Evolutionary conservation across 2,888 invertebrate species (phyloP), one percentile per base, ranked within the genome.

Genomic region (Thumatha senex): DNA sequence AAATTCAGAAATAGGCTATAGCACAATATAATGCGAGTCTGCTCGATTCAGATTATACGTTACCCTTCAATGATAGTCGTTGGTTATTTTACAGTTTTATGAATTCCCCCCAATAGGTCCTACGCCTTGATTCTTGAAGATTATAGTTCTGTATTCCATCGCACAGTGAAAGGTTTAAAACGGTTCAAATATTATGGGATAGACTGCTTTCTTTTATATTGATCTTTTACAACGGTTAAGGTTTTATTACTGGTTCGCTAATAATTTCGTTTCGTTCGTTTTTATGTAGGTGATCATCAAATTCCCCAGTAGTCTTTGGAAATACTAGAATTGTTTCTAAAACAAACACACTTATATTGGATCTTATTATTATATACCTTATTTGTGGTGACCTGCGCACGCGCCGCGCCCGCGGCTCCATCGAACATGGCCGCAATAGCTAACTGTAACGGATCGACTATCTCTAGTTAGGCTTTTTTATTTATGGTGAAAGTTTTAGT

Each of bases 41-140:
- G 35, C 49, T 50, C 55, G 58, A 34, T 35, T 46, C 14, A 49
- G 57, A 64, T 67, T 57, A 53, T 46, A 47, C 39, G 40, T 40
- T 40, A 52, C 45, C 43, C 54, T 46, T 18, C 56, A 67, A 78
- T 80, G 70, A 79, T 73, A 59, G 71, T 78, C 61, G 74, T 79
- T 67, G 52, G 57, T 58, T 61, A 64, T 76, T 77, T 72, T 72
- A 72, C 73, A 71, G 69, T 64, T 68, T 64, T 56, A 63, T 66
- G 61, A 63, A 55, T 63, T 59, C 51, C 58, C 49, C 42, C 55
- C 40, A 36, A 39, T 44, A 33, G 39, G 24, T 34, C 14, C 13
- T 2, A 31, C 18, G 31, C 8, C 11, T 31, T 31, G 38, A n/a
- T 48, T 35, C 18, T 29, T 18, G 15, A 12, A 67, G 62, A 64